Base-by-base conservation (phyloP, 2,113 vertebrate genomes). In the Heloderma charlesbogerti region DNA sequence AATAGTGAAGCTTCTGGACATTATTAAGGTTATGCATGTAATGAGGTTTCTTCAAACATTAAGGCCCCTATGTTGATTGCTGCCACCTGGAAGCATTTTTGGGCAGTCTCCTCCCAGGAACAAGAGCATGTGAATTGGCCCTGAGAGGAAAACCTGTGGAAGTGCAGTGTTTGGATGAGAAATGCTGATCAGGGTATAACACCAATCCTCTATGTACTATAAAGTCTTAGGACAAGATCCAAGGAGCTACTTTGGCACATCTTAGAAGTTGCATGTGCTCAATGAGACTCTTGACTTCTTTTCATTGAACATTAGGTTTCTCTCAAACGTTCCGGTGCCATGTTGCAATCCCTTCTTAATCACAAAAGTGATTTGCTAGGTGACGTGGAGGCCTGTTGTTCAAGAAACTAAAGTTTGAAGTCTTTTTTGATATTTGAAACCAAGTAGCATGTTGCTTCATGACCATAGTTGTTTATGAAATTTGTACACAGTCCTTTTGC, bases 151-250 rank as follows among this genome's bases (percentile, higher is more conserved):
- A 48, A 13, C 22, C 9, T 66, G 16, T 27, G 27, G n/a, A 37
- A 51, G 34, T 66, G 29, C 27, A 78, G 34, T 48, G 5, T 67
- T 77, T 77, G 31, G 18, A 2, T 88, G 45, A 18, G 31, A 74
- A 86, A 8, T 57, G 0, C 86, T 0, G 2, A 75, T 45, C 92
- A 78, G 31, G 40, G 22, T 71, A 37, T 43, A 0, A 0, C 71
- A 57, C 5, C 66, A 75, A 54, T 22, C n/a, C 34, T 72, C 0
- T 78, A 72, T 51, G 6, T 85, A 9, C 66, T 51, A 12, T 34
- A 74, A 37, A 74, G 67, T 31, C 40, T 85, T 85, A n/a, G 15
- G 29, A 54, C 16, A 10, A 20, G 20, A 25, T 40, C 40, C 8
- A 16, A 25, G 29, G 13, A 22, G 31, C n/a, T 77, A 60, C 9